Conservation (phyloP, 2,888 invertebrate species). For the Himalopsyche tibetana region DNA sequence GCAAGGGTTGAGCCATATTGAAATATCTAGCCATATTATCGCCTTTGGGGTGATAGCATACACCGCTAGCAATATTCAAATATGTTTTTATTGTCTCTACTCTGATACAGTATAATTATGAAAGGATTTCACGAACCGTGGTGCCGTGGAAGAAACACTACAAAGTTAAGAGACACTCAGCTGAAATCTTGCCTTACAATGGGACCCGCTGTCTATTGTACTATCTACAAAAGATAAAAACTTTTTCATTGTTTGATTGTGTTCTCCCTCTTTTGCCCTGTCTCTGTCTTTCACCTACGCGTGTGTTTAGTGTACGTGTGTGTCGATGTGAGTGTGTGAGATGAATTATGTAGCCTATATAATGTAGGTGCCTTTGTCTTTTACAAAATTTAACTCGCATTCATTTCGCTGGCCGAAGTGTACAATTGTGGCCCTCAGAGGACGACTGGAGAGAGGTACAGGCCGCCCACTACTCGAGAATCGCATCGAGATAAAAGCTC, state of each 20-base stretch:
- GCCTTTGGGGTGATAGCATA: conserved; percentile 8
- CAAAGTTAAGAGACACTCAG: conserved; percentile 66
- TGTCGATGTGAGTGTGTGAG: conserved; percentile 60
- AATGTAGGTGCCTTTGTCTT: conserved; percentile 65
- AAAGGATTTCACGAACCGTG: conserved; percentile 62
- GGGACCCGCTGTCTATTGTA: conserved; percentile 65
- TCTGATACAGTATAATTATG: conserved; percentile 64
- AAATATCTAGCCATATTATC: conserved; percentile 36
- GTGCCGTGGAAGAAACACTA: conserved; percentile 64
- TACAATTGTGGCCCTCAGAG: conserved; percentile 64
- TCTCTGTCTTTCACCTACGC: conserved; percentile 41
- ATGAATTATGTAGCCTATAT: conserved; percentile 62
- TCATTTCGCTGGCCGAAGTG: conserved; percentile 65
- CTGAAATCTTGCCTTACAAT: conserved; percentile 66
- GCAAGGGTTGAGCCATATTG: conserved; percentile 4
- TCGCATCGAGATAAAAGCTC: conserved; percentile 6
- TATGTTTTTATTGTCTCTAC: conserved; percentile 56
- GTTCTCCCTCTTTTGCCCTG: conserved; percentile 60
- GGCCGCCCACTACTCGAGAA: conserved; percentile 27
- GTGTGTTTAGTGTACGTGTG: conserved; percentile 61
- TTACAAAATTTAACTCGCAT: conserved; percentile 66
- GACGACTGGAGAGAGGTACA: conserved; percentile 23
- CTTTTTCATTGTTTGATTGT: conserved; percentile 66
- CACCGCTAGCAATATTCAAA: conserved; percentile 46
- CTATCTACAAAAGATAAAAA: conserved; percentile 66